Evolutionary conservation across 2,888 invertebrate genomes (phyloP).

Genomic region (Leucozona laternaria): DNA sequence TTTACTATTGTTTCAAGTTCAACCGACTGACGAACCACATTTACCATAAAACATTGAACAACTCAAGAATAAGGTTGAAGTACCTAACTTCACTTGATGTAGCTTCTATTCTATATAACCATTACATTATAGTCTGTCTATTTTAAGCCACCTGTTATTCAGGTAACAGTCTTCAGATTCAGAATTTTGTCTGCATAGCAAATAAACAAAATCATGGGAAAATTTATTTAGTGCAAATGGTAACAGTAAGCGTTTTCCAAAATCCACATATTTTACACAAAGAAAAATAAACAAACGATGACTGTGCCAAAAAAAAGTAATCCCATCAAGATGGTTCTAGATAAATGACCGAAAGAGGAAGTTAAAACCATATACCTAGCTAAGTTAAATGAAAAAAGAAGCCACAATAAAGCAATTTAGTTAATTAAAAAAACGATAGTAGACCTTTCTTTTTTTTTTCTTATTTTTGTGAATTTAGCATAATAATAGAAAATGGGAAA

Average conservation of each 20-base stretch:
- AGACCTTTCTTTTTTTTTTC: background rate
- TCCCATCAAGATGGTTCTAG: conserved; percentile 13
- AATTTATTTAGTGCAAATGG: background rate
- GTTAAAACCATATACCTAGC: background rate
- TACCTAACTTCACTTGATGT: too few relatives aligned
- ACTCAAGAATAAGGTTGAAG: background rate
- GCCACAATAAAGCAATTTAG: conserved; percentile 26
- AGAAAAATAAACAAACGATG: background rate
- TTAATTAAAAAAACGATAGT: conserved; percentile 28
- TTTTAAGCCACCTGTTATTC: background rate
- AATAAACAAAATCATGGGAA: background rate
- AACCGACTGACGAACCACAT: background rate
- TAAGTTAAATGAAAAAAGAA: background rate
- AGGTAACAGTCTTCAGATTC: background rate
- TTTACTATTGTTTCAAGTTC: too few relatives aligned
- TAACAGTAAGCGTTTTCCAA: background rate
- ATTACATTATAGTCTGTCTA: background rate
- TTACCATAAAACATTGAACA: background rate
- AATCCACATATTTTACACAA: background rate
- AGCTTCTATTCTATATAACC: too few relatives aligned
- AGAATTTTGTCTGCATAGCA: background rate
- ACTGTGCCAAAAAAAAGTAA: conserved; percentile 14
- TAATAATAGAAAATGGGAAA: conserved; percentile 15
- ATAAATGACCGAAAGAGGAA: conserved; percentile 6
- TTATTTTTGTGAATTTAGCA: background rate